Evolutionary conservation across 2,797 vertebrate genomes (phyloP).

Genomic region (Petrocephalus schoutedeni): DNA sequence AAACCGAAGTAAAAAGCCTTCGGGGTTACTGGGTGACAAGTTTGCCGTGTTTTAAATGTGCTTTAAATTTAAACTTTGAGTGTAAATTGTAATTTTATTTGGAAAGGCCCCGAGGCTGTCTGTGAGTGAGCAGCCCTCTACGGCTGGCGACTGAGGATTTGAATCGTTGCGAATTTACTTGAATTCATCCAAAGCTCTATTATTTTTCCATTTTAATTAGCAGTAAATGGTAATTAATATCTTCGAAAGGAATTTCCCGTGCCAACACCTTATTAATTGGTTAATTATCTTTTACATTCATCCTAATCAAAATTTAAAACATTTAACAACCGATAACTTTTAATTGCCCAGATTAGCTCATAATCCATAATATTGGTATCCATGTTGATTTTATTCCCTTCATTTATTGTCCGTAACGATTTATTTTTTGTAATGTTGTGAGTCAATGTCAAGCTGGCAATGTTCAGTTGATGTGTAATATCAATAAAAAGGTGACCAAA

Average conservation of each 20-base stretch:
- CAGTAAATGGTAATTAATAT: conserved; percentile 10
- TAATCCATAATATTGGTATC: neutral
- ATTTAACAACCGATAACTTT: neutral
- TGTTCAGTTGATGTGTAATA: neutral
- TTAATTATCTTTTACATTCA: neutral
- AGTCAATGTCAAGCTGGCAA: no score
- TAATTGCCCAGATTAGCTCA: neutral
- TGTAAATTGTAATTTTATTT: conserved; percentile 14
- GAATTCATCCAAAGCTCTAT: neutral
- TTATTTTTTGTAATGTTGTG: neutral
- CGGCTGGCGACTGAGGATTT: neutral
- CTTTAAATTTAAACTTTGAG: conserved; percentile 11
- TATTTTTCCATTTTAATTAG: conserved; percentile 14
- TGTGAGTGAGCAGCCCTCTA: neutral
- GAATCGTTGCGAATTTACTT: neutral
- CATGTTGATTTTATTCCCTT: neutral
- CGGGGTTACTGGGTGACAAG: conserved; percentile 1
- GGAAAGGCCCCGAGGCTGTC: neutral
- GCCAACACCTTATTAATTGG: neutral
- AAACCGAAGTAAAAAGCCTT: neutral
- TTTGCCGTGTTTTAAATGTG: conserved; percentile 7
- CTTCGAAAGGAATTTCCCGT: neutral
- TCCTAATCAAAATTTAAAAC: conserved; percentile 1
- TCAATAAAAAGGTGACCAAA: neutral
- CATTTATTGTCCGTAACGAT: neutral